Base-by-base conservation (phyloP, 2,888 invertebrate species). In the Aricia artaxerxes region DNA sequence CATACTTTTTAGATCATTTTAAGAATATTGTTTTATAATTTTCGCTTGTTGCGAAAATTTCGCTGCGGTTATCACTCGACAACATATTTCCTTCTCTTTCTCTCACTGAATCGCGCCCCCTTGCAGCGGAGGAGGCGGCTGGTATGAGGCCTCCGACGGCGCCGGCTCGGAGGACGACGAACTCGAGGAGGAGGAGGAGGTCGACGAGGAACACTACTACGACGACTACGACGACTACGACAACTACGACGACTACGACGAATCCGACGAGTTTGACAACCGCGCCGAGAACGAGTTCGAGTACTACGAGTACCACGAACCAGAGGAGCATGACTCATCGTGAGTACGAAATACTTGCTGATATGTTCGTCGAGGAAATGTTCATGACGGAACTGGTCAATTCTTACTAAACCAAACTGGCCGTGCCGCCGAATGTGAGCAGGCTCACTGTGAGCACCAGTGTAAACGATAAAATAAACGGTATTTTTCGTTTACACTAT, bases 101-200 rank as follows among this genome's bases (percentile, higher is more conserved):
- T 57, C 61, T 31, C 83, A 38, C 38, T 81, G 35, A 79, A 24
- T 24, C 24, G 3, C 38, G 2, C 40, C 40, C 5, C 40, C 6
- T 40, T 40, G 6, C 85, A 83, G 2, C 84, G 90, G 90, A 81
- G 81, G 90, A 91, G 83, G 87, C 86, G 64, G 82, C 81, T 84
- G 86, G 86, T 79, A 84, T 86, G 85, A 82, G 72, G 38, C 72
- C 73, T 84, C 77, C 73, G 84, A 84, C 82, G 84, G 85, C 79
- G 79, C 72, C 82, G 79, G 80, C 79, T 81, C 80, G 83, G 83
- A 83, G 79, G 81, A 78, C 81, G 80, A 78, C 79, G 80, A 78
- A 79, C 79, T 80, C 83, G 87, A 85, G 83, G 85, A 84, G 84
- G 86, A 84, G 84, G 86, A 85, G 84, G 83, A 82, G 85, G 85